Evolutionary conservation across 2,113 vertebrate species (phyloP).

Genomic region (Bubo blakistoni): DNA sequence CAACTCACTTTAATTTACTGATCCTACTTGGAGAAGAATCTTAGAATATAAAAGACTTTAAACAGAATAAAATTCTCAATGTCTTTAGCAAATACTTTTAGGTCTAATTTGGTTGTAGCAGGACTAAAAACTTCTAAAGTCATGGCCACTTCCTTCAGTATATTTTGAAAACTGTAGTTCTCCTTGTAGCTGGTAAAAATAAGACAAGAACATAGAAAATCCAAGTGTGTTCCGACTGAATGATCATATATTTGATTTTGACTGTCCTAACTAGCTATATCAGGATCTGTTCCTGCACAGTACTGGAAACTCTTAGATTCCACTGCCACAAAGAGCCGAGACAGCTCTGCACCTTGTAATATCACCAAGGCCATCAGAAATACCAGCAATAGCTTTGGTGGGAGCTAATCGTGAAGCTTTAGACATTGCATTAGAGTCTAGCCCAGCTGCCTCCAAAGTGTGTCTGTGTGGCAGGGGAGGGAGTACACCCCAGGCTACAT

Average conservation of each 20-base stretch:
- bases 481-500: fast-evolving
- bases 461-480: fast-evolving
- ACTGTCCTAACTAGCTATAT: not conserved
- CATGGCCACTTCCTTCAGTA: not conserved
- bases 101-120: not conserved
- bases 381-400: not conserved
- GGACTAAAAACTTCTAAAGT: not conserved
- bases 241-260: not conserved
- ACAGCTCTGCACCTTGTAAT: not conserved
- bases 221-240: not conserved
- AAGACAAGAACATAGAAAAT: not conserved
- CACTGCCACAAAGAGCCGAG: not conserved
- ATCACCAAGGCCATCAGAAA: not conserved
- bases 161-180: not conserved
- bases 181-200: not conserved
- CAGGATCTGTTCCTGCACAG: not conserved
- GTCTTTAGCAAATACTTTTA: not conserved
- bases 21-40: not conserved
- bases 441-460: not conserved
- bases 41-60: not conserved
- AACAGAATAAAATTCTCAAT: not conserved
- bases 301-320: not conserved
- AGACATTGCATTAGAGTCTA: not conserved
- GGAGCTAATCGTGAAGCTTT: not conserved
- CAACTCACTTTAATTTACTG: not conserved